Base-by-base conservation (phyloP, 2,113 vertebrate genomes). In the Cygnus atratus region DNA sequence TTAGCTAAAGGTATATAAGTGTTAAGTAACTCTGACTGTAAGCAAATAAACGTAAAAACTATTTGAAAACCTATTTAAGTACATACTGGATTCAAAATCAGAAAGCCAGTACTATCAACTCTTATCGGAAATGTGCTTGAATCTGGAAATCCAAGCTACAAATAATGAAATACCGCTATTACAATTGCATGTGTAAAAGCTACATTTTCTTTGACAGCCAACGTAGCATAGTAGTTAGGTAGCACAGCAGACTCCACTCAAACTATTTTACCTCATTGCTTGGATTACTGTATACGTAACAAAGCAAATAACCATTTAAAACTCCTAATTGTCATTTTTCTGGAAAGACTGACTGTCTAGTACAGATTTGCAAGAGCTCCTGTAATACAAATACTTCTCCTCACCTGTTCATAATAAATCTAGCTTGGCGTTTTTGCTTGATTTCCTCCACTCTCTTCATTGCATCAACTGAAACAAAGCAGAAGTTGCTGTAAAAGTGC, bases 341-440 rank as follows among this genome's bases (percentile, higher is more conserved):
- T 75, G 48, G 11, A 57, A 74, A 43, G 15, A n/a, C 1, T 6
- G 9, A 50, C 0, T 58, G 17, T 16, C 44, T 31, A 58, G 43
- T 3, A 44, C 6, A 67, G 20, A 68, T 5, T 11, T 28, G 33
- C 3, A 3, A 58, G 33, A 54, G 20, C 4, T 68, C 46, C 79
- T 54, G 12, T 21, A 57, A 78, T 0, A 82, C 13, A 68, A 67
- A 68, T 8, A 52, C 31, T 54, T 62, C 52, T 63, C 21, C 97
- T 97, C 89, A 99, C 99, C 99, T 99, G 98, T 99, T 99, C 97
- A 99, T 98, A 97, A 99, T 99, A 93, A 99, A 99, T 77, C 97
- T 98, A n/a, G 99, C 98, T 96, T 99, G 99, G 44, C 99, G 99
- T 91, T 99, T 99, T 72, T 93, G 98, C 97, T 99, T 99, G 93